These are phyloP conservation scores for Oreocharis arfaki DNA, from an alignment of 2,113 vertebrate genomes.

Conservation along the genomic window DNA sequence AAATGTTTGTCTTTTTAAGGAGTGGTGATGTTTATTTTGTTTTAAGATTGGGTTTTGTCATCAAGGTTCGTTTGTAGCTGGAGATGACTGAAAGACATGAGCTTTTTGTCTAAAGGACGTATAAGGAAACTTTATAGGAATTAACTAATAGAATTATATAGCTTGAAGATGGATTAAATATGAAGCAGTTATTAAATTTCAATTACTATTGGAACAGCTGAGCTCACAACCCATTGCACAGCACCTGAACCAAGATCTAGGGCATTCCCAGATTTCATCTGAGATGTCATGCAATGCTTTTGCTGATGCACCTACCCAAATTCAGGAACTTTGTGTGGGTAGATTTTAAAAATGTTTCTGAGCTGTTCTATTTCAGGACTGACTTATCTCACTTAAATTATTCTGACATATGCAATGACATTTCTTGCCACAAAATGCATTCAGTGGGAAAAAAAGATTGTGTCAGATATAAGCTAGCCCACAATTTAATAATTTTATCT, in stretches of 20 bases:
- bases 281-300: neutral
- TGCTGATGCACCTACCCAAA: neutral
- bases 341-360: neutral
- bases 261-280: neutral
- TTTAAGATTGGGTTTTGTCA: neutral
- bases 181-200: neutral
- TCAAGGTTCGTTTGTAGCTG: neutral
- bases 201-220: neutral
- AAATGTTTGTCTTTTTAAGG: neutral
- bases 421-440: neutral
- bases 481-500: neutral
- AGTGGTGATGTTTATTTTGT: neutral
- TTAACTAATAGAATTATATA: neutral
- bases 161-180: neutral
- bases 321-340: neutral
- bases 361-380: neutral
- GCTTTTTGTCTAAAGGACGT: neutral
- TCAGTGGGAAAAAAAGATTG: neutral
- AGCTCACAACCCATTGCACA: neutral
- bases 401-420: neutral
- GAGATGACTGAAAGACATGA: neutral
- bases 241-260: neutral
- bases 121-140: neutral
- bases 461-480: neutral
- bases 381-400: neutral